These are phyloP conservation scores for Melieria picta DNA, from an alignment of 2,888 invertebrate genomes.

Conservation along the genomic window DNA sequence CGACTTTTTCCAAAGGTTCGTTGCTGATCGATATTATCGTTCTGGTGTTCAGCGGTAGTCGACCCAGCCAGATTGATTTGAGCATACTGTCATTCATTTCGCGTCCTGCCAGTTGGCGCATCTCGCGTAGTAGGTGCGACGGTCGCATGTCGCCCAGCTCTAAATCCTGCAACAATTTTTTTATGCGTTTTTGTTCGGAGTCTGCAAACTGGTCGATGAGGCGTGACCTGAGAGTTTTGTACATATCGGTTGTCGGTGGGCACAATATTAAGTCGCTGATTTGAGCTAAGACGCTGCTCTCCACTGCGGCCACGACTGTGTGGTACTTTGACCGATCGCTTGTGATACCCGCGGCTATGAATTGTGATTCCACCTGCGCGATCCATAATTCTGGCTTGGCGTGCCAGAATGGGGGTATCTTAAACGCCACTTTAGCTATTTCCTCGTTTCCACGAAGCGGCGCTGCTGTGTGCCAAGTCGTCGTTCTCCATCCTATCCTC, in stretches of 20 bases:
- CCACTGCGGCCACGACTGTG: background rate
- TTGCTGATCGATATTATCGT: conserved; percentile 27
- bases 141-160: conserved; percentile 48
- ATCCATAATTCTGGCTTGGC: conserved; percentile 22
- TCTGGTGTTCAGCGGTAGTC: conserved; percentile 42
- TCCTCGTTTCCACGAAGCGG: background rate
- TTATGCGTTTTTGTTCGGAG: conserved; percentile 42
- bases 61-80: conserved; percentile 43
- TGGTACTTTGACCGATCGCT: conserved; percentile 41
- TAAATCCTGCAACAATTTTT: conserved; percentile 41
- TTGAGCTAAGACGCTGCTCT: too few species aligned
- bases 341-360: conserved; percentile 40
- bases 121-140: conserved; percentile 46
- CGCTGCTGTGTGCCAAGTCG: background rate
- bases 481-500: background rate
- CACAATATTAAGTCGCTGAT: conserved; percentile 46
- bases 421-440: conserved; percentile 13
- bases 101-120: conserved; percentile 40
- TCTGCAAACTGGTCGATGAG: conserved; percentile 44
- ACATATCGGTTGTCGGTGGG: conserved; percentile 34
- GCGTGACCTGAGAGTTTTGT: conserved; percentile 35
- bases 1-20: conserved; percentile 45
- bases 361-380: conserved; percentile 47
- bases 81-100: conserved; percentile 43
- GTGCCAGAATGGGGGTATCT: conserved; percentile 28